Conservation (phyloP, 1,140 invertebrate species). For the Eubasilissa regina region DNA sequence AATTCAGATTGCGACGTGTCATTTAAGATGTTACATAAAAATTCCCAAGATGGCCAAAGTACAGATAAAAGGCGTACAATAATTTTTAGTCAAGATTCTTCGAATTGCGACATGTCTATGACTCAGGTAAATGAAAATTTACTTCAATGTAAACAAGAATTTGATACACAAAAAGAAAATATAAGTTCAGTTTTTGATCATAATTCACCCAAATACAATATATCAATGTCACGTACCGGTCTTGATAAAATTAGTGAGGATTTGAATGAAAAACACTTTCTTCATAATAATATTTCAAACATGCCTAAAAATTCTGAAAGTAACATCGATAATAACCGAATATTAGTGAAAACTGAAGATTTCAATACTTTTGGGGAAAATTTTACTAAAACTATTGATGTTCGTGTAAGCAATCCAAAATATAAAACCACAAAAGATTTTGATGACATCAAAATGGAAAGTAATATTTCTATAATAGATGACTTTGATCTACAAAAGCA, state of each 20-base stretch:
- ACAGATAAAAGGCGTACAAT: neutral
- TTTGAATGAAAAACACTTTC: neutral
- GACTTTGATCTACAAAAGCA: neutral
- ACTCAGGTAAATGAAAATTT: constrained; percentile 3
- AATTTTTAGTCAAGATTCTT: constrained; percentile 8
- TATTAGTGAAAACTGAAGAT: neutral
- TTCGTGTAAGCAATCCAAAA: no score
- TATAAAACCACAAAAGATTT: no score
- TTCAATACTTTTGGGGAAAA: no score
- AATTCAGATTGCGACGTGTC: constrained; percentile 46
- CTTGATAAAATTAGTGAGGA: neutral
- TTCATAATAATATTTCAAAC: neutral
- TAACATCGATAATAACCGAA: neutral
- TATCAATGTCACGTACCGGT: constrained; percentile 5
- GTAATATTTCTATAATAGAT: neutral
- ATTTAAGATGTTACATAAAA: constrained; percentile 7
- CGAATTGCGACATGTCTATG: constrained; percentile 28
- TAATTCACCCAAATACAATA: neutral
- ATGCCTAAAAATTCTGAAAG: neutral
- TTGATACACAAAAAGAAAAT: neutral
- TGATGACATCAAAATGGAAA: neutral
- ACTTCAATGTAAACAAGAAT: no score
- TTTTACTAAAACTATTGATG: no score
- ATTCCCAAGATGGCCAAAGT: neutral
- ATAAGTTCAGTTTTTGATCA: neutral